These are phyloP conservation scores for Epinephelus cyanopodus DNA, from an alignment of 2,113 vertebrate species.

Conservation along the genomic window DNA sequence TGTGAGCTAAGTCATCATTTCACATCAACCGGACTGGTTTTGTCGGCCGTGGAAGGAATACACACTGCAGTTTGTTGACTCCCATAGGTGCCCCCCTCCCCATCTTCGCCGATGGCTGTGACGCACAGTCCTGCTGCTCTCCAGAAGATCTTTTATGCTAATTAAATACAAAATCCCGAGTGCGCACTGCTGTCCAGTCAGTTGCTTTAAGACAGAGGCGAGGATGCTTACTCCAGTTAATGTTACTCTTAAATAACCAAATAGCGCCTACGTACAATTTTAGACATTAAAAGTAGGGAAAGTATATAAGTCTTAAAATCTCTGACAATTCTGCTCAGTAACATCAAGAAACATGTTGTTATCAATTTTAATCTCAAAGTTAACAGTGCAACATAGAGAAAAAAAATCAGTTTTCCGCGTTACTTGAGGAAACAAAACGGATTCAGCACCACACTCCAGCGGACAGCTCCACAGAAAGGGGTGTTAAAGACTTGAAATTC, in stretches of 20 bases:
- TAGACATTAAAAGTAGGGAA: neutral
- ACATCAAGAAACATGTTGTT: neutral
- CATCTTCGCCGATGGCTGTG: slow-evolving; percentile 82
- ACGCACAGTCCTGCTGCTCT: slow-evolving; percentile 85
- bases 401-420: neutral
- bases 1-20: slow-evolving; percentile 71
- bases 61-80: slow-evolving; percentile 83
- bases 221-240: neutral
- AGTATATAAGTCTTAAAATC: neutral
- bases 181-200: slow-evolving; percentile 65
- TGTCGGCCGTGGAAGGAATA: slow-evolving; percentile 70
- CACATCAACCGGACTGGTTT: slow-evolving; percentile 66
- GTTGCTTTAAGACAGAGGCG: slow-evolving; percentile 27
- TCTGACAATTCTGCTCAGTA: neutral
- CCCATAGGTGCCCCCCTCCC: slow-evolving; percentile 68
- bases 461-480: slow-evolving; percentile 63
- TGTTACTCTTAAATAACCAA: neutral
- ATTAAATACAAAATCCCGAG: slow-evolving; percentile 81
- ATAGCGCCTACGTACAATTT: no score
- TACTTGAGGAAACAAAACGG: neutral
- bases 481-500: neutral
- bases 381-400: neutral
- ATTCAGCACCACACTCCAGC: slow-evolving; percentile 69
- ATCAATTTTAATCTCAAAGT: no score
- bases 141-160: slow-evolving; percentile 85